Base-by-base conservation (phyloP, 2,113 vertebrate genomes). In the Rhadina sibilatrix region DNA sequence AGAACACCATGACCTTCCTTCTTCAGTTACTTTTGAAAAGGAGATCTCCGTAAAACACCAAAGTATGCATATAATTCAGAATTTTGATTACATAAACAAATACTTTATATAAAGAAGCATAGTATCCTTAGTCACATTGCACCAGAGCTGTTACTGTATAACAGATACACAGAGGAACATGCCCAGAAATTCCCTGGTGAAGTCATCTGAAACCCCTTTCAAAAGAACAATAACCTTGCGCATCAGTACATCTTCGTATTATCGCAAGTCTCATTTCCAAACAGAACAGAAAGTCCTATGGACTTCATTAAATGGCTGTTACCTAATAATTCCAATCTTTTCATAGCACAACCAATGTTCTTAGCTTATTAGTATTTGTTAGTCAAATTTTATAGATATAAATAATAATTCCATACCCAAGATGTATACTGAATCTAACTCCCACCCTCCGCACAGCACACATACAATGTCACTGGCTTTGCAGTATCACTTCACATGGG, bases 161-260 rank as follows among this genome's bases (percentile, higher is more conserved):
- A 53, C 5, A 89, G 20, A 61, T 9, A 63, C 15, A 66, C 10
- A 61, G 28, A 56, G 31, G 31, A 94, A 65, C 21, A 63, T 56
- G 49, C 23, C 13, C 87, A 95, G 84, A 92, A 95, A 92, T 40
- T 47, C 57, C 47, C 53, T 52, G 46, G 46, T 82, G 59, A 94
- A 81, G 47, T 70, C 31, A 93, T 75, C 69, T 59, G 76, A 93
- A 96, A 60, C 8, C 7, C 23, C 18, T 85, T 85, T 85, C 81
- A 93, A 85, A 81, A 84, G 80, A 54, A 72, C 31, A 89, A 93
- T 71, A 93, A 79, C 74, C 23, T 91, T 87, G 70, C 88, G 78
- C 82, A 91, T 79, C 81, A 85, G 40, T 83, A 85, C 37, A 91
- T 68, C 28, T 83, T 93, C 54, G 2, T 23, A 76, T 93, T 80